phyloP scores from a whole-genome alignment of 2,113 vertebrate species.

The Mustelus asterias region DNA sequence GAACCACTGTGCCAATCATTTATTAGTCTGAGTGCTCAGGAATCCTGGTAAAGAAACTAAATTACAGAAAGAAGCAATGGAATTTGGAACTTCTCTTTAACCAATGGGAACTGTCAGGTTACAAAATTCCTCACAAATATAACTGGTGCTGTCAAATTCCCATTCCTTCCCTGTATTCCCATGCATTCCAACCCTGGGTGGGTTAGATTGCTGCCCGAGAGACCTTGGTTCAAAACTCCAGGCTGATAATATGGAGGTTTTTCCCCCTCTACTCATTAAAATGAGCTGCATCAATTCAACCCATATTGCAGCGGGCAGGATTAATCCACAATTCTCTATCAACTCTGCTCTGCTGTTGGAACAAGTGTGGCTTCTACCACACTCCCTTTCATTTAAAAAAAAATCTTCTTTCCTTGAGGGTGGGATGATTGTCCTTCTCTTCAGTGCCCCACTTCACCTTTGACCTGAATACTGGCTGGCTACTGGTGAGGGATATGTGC shows the following conservation, averaged over 20 bases:
- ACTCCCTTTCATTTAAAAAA: background rate
- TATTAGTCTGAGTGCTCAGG: background rate
- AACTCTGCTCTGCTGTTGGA: background rate
- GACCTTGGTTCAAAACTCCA: background rate
- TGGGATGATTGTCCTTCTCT: background rate
- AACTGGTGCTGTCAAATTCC: background rate
- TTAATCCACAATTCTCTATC: background rate
- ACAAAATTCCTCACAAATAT: background rate
- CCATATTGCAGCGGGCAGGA: background rate
- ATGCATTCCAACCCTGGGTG: background rate
- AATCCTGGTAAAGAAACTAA: background rate
- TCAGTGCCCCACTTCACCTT: background rate
- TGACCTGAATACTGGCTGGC: background rate
- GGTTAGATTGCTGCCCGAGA: background rate
- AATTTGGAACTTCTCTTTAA: background rate
- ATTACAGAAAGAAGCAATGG: background rate
- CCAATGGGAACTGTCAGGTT: background rate
- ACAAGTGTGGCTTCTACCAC: background rate
- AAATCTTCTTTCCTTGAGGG: too few relatives aligned
- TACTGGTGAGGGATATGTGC: background rate
- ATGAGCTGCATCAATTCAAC: background rate
- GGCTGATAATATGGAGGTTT: background rate
- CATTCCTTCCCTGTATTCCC: background rate
- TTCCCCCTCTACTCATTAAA: background rate
- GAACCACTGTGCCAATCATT: background rate